A percentile compares a stretch with the other conserved stretches of the same genome.
Evolutionary conservation across 1,140 invertebrate genomes (phyloP).

Genomic region (Cryptotermes secundus): DNA sequence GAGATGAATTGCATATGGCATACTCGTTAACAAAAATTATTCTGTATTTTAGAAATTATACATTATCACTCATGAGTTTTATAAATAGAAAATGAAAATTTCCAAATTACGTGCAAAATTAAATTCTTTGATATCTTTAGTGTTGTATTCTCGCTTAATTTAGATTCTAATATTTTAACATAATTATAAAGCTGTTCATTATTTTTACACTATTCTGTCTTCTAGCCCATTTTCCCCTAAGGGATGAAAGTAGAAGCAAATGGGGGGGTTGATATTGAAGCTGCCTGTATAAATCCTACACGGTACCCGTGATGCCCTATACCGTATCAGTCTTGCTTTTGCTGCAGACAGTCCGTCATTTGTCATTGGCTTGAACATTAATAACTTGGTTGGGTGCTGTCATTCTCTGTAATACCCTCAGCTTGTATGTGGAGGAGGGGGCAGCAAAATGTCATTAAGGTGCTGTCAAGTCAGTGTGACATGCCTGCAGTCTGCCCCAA

Average conservation of each 20-base stretch:
- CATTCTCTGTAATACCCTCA: constrained; percentile 26
- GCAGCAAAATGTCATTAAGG: constrained; percentile 32
- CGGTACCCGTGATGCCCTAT: constrained; percentile 3
- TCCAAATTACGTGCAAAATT: background rate
- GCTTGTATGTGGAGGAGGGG: constrained; percentile 24
- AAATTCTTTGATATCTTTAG: background rate
- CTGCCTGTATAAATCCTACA: background rate
- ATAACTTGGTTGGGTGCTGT: constrained; percentile 32
- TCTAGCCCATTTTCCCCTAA: background rate
- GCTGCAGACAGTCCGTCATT: constrained; percentile 34
- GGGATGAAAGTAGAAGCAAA: background rate
- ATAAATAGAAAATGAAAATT: too few species aligned
- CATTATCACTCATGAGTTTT: too few species aligned
- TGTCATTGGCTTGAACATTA: constrained; percentile 33
- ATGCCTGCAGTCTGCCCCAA: constrained; percentile 16
- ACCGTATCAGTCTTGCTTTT: constrained; percentile 36
- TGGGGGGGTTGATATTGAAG: constrained; percentile 9
- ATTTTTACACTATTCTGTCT: background rate
- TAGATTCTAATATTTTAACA: background rate
- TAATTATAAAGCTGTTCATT: background rate
- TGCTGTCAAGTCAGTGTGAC: constrained; percentile 34
- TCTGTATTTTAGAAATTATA: too few species aligned
- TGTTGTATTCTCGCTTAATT: background rate
- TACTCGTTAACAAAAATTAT: too few species aligned
- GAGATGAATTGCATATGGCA: too few species aligned